Evolutionary conservation across 2,797 vertebrate species (phyloP).

Genomic region (Falco naumanni): DNA sequence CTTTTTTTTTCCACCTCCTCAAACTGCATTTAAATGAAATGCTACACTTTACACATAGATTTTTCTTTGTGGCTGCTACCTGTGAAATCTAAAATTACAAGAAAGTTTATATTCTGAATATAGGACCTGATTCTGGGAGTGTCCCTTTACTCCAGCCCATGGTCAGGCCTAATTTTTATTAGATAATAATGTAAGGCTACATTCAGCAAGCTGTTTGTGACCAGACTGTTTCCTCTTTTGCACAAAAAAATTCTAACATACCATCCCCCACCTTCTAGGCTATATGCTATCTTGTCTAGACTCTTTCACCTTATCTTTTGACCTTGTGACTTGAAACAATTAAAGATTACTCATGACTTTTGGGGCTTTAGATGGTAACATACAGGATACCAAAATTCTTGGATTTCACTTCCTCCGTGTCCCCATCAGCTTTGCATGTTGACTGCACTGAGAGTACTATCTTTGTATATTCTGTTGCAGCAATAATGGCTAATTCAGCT

Average conservation of each 20-base stretch:
- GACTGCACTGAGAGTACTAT: not conserved
- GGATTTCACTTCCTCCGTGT: not conserved
- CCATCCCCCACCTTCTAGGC: not conserved
- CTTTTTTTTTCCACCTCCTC: not conserved
- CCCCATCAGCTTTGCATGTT: not conserved
- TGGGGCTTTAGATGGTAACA: not conserved
- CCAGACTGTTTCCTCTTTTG: not conserved
- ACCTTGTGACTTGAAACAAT: not conserved
- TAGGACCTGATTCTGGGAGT: not conserved
- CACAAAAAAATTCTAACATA: not conserved
- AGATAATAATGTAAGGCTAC: rapidly evolving
- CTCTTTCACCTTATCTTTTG: not conserved
- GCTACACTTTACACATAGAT: not conserved
- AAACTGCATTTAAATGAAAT: not conserved
- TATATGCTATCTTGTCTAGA: not conserved
- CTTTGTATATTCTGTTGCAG: not conserved
- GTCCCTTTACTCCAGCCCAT: not conserved
- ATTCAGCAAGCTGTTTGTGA: not conserved
- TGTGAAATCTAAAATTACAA: not conserved
- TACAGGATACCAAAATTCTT: not conserved
- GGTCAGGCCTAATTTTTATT: not conserved
- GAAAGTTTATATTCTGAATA: not conserved
- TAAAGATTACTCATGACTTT: not conserved
- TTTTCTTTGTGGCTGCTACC: not conserved
- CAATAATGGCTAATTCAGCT: not conserved